A percentile compares a stretch with the other conserved stretches of the same genome.
Evolutionary conservation across 2,797 vertebrate species (phyloP).

Genomic region (Gouania willdenowi): DNA sequence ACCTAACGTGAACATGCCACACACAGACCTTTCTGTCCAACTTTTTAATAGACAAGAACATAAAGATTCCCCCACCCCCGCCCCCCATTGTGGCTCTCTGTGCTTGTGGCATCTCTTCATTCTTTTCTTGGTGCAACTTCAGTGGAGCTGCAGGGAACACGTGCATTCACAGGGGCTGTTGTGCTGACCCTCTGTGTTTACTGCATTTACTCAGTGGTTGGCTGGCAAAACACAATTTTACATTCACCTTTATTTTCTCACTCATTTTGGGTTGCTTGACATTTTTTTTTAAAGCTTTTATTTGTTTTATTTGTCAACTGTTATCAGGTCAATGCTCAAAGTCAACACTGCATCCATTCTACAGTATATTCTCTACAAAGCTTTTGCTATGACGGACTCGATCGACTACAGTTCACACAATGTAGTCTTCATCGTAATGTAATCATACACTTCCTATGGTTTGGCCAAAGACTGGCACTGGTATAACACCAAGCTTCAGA

Average conservation of each 20-base stretch:
- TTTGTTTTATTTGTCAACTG: constrained; percentile 41
- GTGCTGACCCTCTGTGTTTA: constrained; percentile 48
- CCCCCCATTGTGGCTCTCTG: constrained; percentile 62
- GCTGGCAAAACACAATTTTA: constrained; percentile 9
- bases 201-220: constrained; percentile 26
- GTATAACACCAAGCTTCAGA: too few species aligned
- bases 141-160: constrained; percentile 30
- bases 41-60: too few species aligned
- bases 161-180: constrained; percentile 46
- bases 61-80: too few species aligned
- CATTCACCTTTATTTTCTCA: constrained; percentile 21
- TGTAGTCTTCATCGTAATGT: too few species aligned
- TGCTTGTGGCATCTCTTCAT: constrained; percentile 61
- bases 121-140: constrained; percentile 42
- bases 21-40: constrained; percentile 31
- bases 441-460: too few species aligned
- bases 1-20: constrained; percentile 44
- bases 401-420: constrained; percentile 40
- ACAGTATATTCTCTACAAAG: constrained; percentile 46
- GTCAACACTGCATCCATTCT: constrained; percentile 49
- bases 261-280: constrained; percentile 12
- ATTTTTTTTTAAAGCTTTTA: constrained; percentile 6
- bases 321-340: constrained; percentile 51
- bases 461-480: constrained; percentile 10
- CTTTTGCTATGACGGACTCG: constrained; percentile 26